Evolutionary conservation across 2,888 invertebrate species (phyloP).

Genomic region (Campoplex capitator): DNA sequence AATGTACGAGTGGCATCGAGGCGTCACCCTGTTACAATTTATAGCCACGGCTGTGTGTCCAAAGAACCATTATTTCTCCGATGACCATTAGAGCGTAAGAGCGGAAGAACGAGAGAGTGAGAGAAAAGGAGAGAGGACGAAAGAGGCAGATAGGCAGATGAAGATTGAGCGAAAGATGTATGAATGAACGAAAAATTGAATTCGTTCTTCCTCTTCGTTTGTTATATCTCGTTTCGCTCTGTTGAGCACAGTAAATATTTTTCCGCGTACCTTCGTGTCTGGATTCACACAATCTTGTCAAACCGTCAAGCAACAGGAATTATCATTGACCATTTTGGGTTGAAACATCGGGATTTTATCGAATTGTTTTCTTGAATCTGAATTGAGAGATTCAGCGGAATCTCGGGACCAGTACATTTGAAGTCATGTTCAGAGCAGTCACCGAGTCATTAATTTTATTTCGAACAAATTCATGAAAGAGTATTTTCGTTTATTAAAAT

Average conservation of each 20-base stretch:
- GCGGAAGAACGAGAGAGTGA: constrained; percentile 32
- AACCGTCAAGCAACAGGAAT: background rate
- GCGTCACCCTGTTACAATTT: constrained; percentile 74
- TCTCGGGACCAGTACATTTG: no score
- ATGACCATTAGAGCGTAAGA: constrained; percentile 68
- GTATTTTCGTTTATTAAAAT: background rate
- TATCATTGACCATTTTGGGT: background rate
- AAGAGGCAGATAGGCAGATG: constrained; percentile 27
- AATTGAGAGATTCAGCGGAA: no score
- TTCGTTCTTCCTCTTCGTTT: constrained; percentile 66
- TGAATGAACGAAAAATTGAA: constrained; percentile 71
- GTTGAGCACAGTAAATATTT: constrained; percentile 31
- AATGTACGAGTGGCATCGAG: constrained; percentile 75
- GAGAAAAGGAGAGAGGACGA: background rate
- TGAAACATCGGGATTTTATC: background rate
- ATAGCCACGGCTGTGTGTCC: constrained; percentile 67
- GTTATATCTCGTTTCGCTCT: constrained; percentile 27
- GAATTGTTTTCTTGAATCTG: background rate
- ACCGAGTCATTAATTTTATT: background rate
- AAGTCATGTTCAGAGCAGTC: no score
- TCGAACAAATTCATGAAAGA: background rate
- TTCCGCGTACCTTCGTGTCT: constrained; percentile 12
- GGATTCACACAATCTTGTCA: constrained; percentile 19
- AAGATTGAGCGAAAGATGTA: constrained; percentile 43
- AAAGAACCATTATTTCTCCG: constrained; percentile 69